Conservation (phyloP, 23 tunicate genomes). For the Halocynthia aurantium region DNA sequence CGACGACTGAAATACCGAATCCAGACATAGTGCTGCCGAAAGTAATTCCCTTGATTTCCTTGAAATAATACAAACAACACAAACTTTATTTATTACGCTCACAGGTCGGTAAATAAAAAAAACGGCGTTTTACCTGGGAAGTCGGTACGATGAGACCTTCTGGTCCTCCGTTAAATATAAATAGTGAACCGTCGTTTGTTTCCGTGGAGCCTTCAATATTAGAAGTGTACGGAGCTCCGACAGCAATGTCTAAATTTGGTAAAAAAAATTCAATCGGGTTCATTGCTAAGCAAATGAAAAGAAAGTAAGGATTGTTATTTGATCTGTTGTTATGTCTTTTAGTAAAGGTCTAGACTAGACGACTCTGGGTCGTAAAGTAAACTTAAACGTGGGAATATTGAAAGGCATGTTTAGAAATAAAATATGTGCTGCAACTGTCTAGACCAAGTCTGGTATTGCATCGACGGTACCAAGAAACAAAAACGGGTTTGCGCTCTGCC, state of each 20-base stretch:
- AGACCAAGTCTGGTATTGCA: too few species aligned
- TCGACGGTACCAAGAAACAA: too few species aligned
- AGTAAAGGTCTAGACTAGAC: too few species aligned
- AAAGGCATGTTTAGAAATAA: too few species aligned
- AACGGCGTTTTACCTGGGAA: slow-evolving; percentile 48
- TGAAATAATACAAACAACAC: not conserved
- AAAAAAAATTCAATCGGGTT: too few species aligned
- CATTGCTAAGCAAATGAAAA: too few species aligned
- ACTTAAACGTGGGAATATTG: too few species aligned
- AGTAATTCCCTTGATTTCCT: slow-evolving; percentile 10
- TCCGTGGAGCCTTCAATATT: slow-evolving; percentile 18
- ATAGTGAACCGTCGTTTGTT: slow-evolving; percentile 43
- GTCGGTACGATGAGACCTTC: slow-evolving; percentile 41
- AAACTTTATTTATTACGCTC: not conserved
- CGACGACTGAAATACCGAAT: slow-evolving; percentile 56
- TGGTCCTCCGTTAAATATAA: slow-evolving; percentile 65
- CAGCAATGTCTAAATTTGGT: slow-evolving; percentile 45
- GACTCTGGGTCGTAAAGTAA: too few species aligned
- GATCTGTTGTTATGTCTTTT: too few species aligned
- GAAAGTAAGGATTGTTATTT: too few species aligned
- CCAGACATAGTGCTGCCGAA: slow-evolving; percentile 34
- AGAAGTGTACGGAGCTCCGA: slow-evolving; percentile 72
- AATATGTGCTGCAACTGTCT: too few species aligned
- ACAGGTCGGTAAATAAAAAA: not conserved
- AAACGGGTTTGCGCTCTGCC: too few species aligned